Base-by-base conservation (phyloP, 1,140 invertebrate genomes). In the Rhyacophila brunnea region DNA sequence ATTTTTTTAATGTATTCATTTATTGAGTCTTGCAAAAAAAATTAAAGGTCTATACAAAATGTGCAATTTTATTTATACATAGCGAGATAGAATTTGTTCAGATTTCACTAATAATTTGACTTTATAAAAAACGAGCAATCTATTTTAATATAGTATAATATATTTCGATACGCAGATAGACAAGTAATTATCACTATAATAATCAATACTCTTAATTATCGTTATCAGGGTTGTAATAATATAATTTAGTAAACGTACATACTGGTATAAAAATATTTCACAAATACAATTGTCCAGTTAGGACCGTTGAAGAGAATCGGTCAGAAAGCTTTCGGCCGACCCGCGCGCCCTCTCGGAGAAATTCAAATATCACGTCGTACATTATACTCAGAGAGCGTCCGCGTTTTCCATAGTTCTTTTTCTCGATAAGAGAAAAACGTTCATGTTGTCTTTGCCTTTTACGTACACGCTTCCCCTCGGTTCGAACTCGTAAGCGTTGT, bases 401-500 rank as follows among this genome's bases (percentile, higher is more conserved):
- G 50, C 59, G 19, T 62, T 34, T 6, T 50, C 59, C 13, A 56
- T 50, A 34, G 59, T 51, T 68, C 77, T 71, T 53, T 85, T 85
- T n/a, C 75, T 74, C 59, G 82, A 75, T 6, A 88, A 74, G 20
- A 96, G 77, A 75, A 87, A 95, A 3, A 93, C 91, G 67, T 92
- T 87, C 93, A 96, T 96, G 67, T 95, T 83, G 68, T 95, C 93
- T 78, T 97, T 98, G 4, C 95, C 95, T 76, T 98, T 98, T 0
- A 98, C 93, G 68, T 91, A 94, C 2, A 96, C 90, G 60, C 86
- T 87, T 2, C 94, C 94, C 4, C 95, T 81, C 0, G 82, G 85
- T 68, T 95, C 90, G 61, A 95, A 89, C 45, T 87, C 83, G 68
- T 92, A 95, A 13, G 82, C 80, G 1, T 80, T 71, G n/a, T 79